These are phyloP conservation scores for Teleopsis dalmanni DNA, from an alignment of 1,140 invertebrate genomes.

Conservation along the genomic window DNA sequence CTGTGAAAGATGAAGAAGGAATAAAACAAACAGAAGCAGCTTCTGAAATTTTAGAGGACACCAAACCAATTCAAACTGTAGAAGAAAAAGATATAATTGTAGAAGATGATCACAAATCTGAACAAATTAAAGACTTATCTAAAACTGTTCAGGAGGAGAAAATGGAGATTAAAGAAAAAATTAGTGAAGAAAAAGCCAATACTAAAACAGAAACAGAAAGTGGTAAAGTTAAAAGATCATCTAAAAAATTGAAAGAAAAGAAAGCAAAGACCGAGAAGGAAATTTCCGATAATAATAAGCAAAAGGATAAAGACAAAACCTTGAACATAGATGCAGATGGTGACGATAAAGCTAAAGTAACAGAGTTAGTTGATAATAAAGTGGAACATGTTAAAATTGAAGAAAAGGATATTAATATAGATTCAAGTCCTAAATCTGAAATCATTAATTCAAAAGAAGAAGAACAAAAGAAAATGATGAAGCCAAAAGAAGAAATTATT, in stretches of 20 bases:
- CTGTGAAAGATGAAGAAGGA: background rate
- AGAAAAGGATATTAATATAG: no score
- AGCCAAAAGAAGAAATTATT: background rate
- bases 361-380: no score
- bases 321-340: background rate
- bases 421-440: no score
- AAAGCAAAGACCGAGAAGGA: conserved; percentile 8
- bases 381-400: no score
- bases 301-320: no score
- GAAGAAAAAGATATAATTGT: background rate
- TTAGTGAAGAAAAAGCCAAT: background rate
- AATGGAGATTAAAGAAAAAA: background rate
- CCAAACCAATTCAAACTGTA: background rate
- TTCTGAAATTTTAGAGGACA: background rate
- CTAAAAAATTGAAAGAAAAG: conserved; percentile 17
- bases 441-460: no score
- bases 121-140: background rate
- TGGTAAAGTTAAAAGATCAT: background rate
- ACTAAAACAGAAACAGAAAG: background rate
- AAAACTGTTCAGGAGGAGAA: background rate
- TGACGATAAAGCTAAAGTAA: background rate
- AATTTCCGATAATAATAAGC: background rate
- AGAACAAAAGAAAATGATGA: background rate
- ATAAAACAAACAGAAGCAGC: background rate
- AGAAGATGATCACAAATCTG: background rate